These are phyloP conservation scores for Poeciliopsis paucimaculata DNA, from an alignment of 2,797 vertebrate species.

Conservation along the genomic window DNA sequence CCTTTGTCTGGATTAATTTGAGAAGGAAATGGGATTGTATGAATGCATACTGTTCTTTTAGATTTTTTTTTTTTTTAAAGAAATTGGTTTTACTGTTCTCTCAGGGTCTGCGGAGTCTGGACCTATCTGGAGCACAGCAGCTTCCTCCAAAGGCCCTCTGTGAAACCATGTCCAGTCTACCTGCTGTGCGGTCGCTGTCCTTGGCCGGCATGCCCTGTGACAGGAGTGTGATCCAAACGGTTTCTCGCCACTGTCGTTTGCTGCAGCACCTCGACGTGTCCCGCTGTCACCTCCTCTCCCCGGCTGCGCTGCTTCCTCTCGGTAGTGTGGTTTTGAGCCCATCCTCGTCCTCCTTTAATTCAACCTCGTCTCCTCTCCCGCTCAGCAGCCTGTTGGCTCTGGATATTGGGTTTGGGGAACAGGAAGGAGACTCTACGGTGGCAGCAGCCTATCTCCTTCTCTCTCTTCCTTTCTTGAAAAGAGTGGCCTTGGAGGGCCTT, in stretches of 20 bases:
- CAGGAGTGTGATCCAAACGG: slow-evolving; percentile 65
- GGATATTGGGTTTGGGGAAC: slow-evolving; percentile 67
- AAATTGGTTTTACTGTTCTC: not conserved
- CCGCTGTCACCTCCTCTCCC: slow-evolving; percentile 77
- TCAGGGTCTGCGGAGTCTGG: slow-evolving; percentile 62
- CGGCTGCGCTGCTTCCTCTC: slow-evolving; percentile 75
- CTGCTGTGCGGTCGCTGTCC: slow-evolving; percentile 76
- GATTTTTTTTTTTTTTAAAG: not conserved
- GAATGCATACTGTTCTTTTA: not conserved
- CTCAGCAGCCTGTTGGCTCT: slow-evolving; percentile 78
- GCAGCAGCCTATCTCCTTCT: slow-evolving; percentile 82
- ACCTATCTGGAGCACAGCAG: slow-evolving; percentile 70
- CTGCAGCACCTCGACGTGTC: slow-evolving; percentile 85
- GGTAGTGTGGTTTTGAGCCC: slow-evolving; percentile 48
- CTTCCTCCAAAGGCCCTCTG: slow-evolving; percentile 72
- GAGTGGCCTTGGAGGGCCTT: slow-evolving; percentile 71
- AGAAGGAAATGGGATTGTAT: not conserved
- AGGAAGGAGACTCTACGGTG: not conserved
- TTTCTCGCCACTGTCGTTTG: slow-evolving; percentile 71
- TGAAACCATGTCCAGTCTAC: slow-evolving; percentile 73
- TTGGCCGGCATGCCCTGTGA: slow-evolving; percentile 81
- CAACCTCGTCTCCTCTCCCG: slow-evolving; percentile 20
- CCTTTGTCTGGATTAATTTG: not conserved
- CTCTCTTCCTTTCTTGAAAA: slow-evolving; percentile 76
- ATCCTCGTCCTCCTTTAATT: not conserved